phyloP scores from a whole-genome alignment of 2,113 vertebrate species.

The Pituophis catenifer region DNA sequence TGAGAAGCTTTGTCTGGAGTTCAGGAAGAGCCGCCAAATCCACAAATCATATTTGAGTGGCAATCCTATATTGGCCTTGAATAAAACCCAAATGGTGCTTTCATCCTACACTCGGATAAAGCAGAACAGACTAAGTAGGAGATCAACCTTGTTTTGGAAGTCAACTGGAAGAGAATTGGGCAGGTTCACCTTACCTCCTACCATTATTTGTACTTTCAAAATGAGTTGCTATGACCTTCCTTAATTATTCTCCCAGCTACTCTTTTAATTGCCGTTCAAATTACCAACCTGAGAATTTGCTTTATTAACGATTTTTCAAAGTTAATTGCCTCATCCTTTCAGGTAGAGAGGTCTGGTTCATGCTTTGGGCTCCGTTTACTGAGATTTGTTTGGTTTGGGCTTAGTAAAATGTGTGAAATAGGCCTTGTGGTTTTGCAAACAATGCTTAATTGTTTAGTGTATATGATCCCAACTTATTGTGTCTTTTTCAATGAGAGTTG shows the following conservation, averaged over 20 bases:
- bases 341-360: background rate
- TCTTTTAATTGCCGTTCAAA: constrained; percentile 13
- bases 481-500: background rate
- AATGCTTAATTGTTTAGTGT: background rate
- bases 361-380: background rate
- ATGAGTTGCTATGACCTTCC: background rate
- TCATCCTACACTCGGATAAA: constrained; percentile 29
- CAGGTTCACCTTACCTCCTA: background rate
- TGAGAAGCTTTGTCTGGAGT: constrained; percentile 38
- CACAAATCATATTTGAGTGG: constrained; percentile 42
- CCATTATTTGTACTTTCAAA: background rate
- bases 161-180: background rate
- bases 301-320: background rate
- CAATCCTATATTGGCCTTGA: constrained; percentile 39
- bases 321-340: background rate
- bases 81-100: constrained; percentile 29
- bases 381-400: background rate
- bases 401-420: background rate
- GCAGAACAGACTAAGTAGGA: constrained; percentile 39
- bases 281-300: background rate
- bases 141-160: constrained; percentile 22
- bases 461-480: background rate
- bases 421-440: background rate
- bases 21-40: constrained; percentile 45
- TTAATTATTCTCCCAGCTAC: background rate